Evolutionary conservation across 2,888 invertebrate species (phyloP), one percentile per base, ranked within the genome.

Genomic region (Chironomus riparius): DNA sequence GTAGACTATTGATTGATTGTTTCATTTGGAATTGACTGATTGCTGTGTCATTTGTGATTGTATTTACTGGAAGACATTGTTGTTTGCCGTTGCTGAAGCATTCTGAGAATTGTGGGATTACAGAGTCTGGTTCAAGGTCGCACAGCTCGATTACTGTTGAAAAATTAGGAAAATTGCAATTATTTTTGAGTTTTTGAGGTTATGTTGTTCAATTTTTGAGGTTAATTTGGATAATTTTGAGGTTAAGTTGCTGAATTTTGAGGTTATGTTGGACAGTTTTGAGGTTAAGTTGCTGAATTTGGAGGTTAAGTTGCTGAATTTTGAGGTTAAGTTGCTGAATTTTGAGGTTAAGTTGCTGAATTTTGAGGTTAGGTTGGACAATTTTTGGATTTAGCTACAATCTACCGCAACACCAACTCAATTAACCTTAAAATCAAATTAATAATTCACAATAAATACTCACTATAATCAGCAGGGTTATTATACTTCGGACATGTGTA

Each of bases 391-490:
- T n/a, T n/a, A n/a, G n/a, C n/a, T n/a, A n/a, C n/a, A n/a, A n/a
- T n/a, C n/a, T n/a, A n/a, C n/a, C n/a, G n/a, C n/a, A n/a, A n/a
- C n/a, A n/a, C n/a, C n/a, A n/a, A n/a, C n/a, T n/a, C n/a, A n/a
- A n/a, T n/a, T n/a, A n/a, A n/a, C n/a, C n/a, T n/a, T n/a, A n/a
- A n/a, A n/a, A n/a, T n/a, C n/a, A n/a, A n/a, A n/a, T n/a, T n/a
- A n/a, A n/a, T n/a, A n/a, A n/a, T n/a, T n/a, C n/a, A n/a, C 28
- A 28, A 5, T 10, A 38, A 10, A 38, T 38, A 85, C 88, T 86
- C 82, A 90, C 90, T 87, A 79, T 87, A 90, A 83, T 90, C 90
- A 73, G 90, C 88, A n/a, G 90, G 90, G 78, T 90, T 90, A 80
- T 90, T 88, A 80, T 89, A 87, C 70, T 85, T 85, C 0, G 90